Base-by-base conservation (phyloP, 1,140 invertebrate genomes). In the Macrostomum lignano region DNA sequence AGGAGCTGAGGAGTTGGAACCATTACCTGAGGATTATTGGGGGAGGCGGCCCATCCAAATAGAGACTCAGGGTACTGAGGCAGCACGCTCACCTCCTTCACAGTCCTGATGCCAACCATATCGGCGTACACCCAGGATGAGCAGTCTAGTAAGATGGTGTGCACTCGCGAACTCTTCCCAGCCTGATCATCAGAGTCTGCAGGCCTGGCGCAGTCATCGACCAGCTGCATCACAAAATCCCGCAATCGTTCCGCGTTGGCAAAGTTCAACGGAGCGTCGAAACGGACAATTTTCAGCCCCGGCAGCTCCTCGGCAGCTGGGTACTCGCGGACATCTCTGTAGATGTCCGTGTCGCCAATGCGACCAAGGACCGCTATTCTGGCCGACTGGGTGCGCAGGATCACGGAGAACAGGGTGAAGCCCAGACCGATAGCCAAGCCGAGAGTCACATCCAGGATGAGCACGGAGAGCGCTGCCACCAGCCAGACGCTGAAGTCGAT, bases 401-500 rank as follows among this genome's bases (percentile, higher is more conserved):
- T 64, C 21, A 78, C 58, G 20, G 69, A 67, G 2, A 67, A 52
- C 0, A 78, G 48, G 11, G 71, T 74, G 2, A 72, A 55, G 2
- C 68, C 40, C 4, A 78, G 58, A 3, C 76, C 76, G 1, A 71
- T 63, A 14, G 57, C 38, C 15, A 86, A 56, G 7, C 74, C 74
- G 38, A 72, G 61, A 44, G 81, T 77, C 38, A 88, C 77, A 46
- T 84, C 75, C 3, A 86, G 52, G 4, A 82, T 43, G 6, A 78
- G 57, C 0, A 77, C 75, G 0, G 66, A 62, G 0, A 71, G 23
- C 47, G 81, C 86, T 0, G 77, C 76, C 0, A 69, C 54, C 3
- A 76, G 48, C 77, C 78, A 91, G 21, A 82, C 71, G 19, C 19
- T 28, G n/a, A 71, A 73, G 46, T 86, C 79, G 38, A 71, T 58